Evolutionary conservation across 2,113 vertebrate genomes (phyloP).

Genomic region (Aegotheles bennettii): DNA sequence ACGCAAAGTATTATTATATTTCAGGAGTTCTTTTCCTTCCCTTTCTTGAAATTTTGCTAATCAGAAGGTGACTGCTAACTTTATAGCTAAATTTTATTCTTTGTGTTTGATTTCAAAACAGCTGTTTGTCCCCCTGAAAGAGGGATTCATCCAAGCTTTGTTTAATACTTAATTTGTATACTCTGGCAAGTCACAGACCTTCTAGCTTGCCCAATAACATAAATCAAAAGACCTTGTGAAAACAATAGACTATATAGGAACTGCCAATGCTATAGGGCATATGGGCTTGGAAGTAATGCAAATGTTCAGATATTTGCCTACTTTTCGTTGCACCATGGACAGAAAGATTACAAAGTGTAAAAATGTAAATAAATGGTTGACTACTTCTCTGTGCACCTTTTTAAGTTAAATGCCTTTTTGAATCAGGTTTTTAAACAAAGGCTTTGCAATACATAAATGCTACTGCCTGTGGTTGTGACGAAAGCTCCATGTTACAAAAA

Average conservation of each 20-base stretch:
- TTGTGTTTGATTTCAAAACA: neutral
- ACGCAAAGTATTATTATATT: neutral
- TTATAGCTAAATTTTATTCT: neutral
- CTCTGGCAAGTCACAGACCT: neutral
- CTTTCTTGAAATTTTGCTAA: neutral
- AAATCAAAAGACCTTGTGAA: neutral
- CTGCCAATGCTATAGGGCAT: neutral
- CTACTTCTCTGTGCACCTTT: neutral
- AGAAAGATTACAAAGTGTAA: neutral
- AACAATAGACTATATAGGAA: neutral
- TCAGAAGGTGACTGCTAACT: neutral
- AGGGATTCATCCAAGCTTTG: neutral
- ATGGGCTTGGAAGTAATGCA: neutral
- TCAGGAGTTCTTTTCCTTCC: neutral
- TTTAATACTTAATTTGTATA: neutral
- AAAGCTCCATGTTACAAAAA: neutral
- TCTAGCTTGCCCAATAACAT: neutral
- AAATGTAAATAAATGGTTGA: conserved; percentile 8
- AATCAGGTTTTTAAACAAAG: conserved; percentile 15
- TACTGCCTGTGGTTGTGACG: neutral
- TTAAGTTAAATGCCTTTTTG: neutral
- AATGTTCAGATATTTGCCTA: neutral
- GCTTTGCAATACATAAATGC: neutral
- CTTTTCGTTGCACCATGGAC: neutral
- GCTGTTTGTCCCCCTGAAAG: neutral